These are phyloP conservation scores for Orchestia grillus DNA, from an alignment of 1,140 invertebrate species.

Conservation along the genomic window DNA sequence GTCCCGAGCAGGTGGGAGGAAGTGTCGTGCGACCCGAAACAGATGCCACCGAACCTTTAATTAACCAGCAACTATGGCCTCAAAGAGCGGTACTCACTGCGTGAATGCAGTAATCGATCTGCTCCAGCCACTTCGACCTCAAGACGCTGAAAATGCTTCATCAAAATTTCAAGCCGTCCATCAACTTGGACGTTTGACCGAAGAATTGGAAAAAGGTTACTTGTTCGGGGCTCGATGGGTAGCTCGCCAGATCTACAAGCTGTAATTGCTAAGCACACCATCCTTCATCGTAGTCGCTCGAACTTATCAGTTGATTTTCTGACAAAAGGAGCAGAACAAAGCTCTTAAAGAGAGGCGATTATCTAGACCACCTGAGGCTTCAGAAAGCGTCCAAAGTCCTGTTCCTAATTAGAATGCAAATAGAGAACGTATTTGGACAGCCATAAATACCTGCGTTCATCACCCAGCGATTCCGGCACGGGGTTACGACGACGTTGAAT, in stretches of 20 bases:
- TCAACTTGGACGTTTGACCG: not conserved
- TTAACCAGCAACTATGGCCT: not conserved
- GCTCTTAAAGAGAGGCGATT: not conserved
- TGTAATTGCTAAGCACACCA: constrained; percentile 2
- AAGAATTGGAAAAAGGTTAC: not conserved
- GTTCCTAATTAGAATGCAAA: constrained; percentile 51
- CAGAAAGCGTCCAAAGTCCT: not conserved
- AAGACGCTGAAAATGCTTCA: not conserved
- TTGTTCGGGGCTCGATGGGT: not conserved
- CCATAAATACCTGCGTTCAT: constrained; percentile 27
- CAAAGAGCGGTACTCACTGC: not conserved
- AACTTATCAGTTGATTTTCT: constrained; percentile 15
- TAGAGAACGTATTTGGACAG: not conserved
- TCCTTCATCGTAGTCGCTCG: not conserved
- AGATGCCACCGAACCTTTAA: not conserved
- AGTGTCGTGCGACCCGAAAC: not conserved
- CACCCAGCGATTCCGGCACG: not conserved
- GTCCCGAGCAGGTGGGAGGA: not conserved
- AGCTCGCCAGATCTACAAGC: not conserved
- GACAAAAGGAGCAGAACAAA: constrained; percentile 1
- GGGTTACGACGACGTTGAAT: not conserved
- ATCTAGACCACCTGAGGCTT: not conserved
- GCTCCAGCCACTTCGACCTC: not conserved
- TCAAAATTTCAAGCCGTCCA: not conserved
- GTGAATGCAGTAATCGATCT: not conserved